These are phyloP conservation scores for Palythoa caribaeorum DNA, from an alignment of 92 coral and sea anemone genomes.

Conservation along the genomic window DNA sequence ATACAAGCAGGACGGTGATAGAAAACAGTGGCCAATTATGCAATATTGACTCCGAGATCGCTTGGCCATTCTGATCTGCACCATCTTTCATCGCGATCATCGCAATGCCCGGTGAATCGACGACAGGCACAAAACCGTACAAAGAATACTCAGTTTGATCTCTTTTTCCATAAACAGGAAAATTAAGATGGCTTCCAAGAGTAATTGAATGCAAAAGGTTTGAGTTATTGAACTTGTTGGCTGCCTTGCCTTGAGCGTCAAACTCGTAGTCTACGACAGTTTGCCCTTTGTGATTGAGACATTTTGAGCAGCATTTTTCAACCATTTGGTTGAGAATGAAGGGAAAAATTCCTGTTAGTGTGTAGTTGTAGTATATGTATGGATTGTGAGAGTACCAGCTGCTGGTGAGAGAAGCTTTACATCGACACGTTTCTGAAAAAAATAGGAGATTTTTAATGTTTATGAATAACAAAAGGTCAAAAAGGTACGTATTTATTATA, in stretches of 20 bases:
- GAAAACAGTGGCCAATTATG: background rate
- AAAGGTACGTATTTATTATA: too few species aligned
- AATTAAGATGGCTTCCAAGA: slow-evolving; percentile 67
- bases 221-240: slow-evolving; percentile 28
- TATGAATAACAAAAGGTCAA: background rate
- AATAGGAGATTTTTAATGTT: background rate
- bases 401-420: slow-evolving; percentile 64
- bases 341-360: slow-evolving; percentile 72
- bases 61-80: background rate
- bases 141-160: background rate
- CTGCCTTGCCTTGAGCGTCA: slow-evolving; percentile 47
- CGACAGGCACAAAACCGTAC: background rate
- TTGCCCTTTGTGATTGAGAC: slow-evolving; percentile 70
- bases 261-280: slow-evolving; percentile 47
- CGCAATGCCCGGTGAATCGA: background rate
- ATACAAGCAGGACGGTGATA: background rate
- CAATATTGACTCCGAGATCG: background rate
- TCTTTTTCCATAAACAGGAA: slow-evolving; percentile 78
- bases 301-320: slow-evolving; percentile 71
- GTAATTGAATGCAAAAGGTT: slow-evolving; percentile 45
- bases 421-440: slow-evolving; percentile 85
- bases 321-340: slow-evolving; percentile 67
- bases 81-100: background rate
- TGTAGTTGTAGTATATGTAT: slow-evolving; percentile 59
- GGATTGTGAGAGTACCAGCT: slow-evolving; percentile 76